Base-by-base conservation (phyloP, 1,140 invertebrate genomes). In the Popillia japonica region DNA sequence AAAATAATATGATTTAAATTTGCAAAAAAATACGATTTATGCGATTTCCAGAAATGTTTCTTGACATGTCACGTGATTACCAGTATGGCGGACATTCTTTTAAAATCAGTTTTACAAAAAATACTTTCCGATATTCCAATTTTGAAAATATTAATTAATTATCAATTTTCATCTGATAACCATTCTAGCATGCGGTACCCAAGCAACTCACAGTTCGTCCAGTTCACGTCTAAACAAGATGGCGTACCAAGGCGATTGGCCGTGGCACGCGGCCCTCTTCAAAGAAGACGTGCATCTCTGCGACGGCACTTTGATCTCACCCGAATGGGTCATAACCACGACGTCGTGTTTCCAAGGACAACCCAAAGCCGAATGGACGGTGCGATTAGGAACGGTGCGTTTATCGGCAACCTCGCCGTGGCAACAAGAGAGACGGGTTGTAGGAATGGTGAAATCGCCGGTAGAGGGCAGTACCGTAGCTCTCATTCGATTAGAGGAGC, bases 281-380 rank as follows among this genome's bases (percentile, higher is more conserved):
- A 94, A 95, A 82, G 91, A 96, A 83, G 93, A 95, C 79, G 91
- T 94, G 44, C 96, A 97, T 83, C 93, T 95, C 8, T 97, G 96
- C 85, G 96, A 97, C 85, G 96, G 93, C 0, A 95, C 94, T 7
- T 88, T 97, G 3, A 88, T 94, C 0, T 92, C 94, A 7, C 89
- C 92, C 0, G 91, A 92, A 77, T 97, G 96, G 96, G 89, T 97
- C 0, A 87, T 96, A 23, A 96, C 95, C 14, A 95, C 95, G 0
- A 92, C 94, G n/a, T 94, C 94, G 0, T 97, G 96, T 85, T 97
- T 97, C 84, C 94, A 96, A 88, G 94, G 94, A 7, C 94, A 96
- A 89, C 92, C 93, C 10, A 94, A 95, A 85, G 94, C 94, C 0
- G 94, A 95, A 86, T 96, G 94, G 94, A 91, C 92, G 17, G 94